phyloP scores from a whole-genome alignment of 2,888 invertebrate species.

The Pilophorus perplexus region DNA sequence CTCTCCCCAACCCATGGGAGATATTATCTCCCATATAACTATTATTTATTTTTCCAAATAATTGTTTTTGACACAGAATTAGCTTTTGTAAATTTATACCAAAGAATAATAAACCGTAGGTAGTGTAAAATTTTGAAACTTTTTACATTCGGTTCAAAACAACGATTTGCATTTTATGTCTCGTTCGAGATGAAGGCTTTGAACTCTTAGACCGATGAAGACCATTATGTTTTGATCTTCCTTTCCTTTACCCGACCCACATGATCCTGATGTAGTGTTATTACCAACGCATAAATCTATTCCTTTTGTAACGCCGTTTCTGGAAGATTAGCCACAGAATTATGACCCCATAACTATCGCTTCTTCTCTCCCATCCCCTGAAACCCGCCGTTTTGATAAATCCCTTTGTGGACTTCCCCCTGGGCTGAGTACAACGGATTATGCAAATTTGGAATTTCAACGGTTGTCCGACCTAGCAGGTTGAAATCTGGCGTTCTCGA shows the following conservation, averaged over 20 bases:
- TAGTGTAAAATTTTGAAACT: too few species aligned
- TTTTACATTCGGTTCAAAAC: too few species aligned
- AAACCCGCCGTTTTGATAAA: slow-evolving; percentile 13
- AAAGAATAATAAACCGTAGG: too few species aligned
- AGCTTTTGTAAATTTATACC: too few species aligned
- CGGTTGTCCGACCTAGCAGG: slow-evolving; percentile 30
- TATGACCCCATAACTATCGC: slow-evolving; percentile 33
- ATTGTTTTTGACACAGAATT: too few species aligned
- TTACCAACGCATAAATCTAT: slow-evolving; percentile 22
- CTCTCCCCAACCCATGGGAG: too few species aligned
- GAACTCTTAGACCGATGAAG: slow-evolving; percentile 5
- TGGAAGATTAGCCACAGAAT: slow-evolving; percentile 26
- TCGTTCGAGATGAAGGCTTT: too few species aligned
- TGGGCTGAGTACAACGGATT: slow-evolving; percentile 25
- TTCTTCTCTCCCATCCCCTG: slow-evolving; percentile 17
- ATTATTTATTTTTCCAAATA: too few species aligned
- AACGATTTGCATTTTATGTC: too few species aligned
- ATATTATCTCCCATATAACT: too few species aligned
- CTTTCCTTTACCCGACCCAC: slow-evolving; percentile 2
- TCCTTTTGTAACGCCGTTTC: slow-evolving; percentile 34
- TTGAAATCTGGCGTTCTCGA: too few species aligned
- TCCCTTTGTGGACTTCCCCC: slow-evolving; percentile 1
- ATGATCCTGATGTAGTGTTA: slow-evolving; percentile 31
- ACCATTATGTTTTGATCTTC: slow-evolving; percentile 30
- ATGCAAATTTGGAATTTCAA: slow-evolving; percentile 32